Percentiles rank a stretch among this genome's conserved stretches.
phyloP scores from a whole-genome alignment of 2,797 vertebrate species.

The Helostoma temminkii region DNA sequence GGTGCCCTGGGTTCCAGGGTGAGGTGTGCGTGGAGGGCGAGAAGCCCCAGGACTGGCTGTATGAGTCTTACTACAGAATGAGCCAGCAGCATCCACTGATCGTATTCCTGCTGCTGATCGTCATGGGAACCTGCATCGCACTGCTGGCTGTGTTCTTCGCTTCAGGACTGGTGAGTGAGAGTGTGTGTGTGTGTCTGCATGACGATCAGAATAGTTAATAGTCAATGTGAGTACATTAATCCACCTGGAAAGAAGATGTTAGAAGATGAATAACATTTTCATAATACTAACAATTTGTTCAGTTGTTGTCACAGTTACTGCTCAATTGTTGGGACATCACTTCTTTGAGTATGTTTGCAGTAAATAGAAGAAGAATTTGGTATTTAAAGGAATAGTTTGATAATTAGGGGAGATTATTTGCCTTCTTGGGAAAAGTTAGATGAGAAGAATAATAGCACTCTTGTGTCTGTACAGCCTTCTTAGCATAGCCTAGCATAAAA shows the following conservation, averaged over 20 bases:
- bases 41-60: constrained; percentile 95
- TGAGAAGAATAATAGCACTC: neutral
- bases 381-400: neutral
- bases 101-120: constrained; percentile 96
- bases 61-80: constrained; percentile 97
- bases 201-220: constrained; percentile 14
- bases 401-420: neutral
- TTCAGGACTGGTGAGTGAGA: constrained; percentile 91
- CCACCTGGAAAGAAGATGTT: neutral
- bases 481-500: neutral
- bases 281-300: neutral
- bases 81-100: constrained; percentile 99
- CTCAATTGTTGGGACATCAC: neutral
- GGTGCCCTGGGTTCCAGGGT: constrained; percentile 64
- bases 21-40: constrained; percentile 67
- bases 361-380: neutral
- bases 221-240: constrained; percentile 13
- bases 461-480: neutral
- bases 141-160: constrained; percentile 96
- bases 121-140: constrained; percentile 96
- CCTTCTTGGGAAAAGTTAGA: neutral
- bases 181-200: constrained; percentile 5
- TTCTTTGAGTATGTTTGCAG: neutral
- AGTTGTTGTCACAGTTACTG: neutral
- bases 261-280: neutral